Evolutionary conservation across 2,888 invertebrate species (phyloP), one percentile per base, ranked within the genome.

Genomic region (Lutraria lutraria): DNA sequence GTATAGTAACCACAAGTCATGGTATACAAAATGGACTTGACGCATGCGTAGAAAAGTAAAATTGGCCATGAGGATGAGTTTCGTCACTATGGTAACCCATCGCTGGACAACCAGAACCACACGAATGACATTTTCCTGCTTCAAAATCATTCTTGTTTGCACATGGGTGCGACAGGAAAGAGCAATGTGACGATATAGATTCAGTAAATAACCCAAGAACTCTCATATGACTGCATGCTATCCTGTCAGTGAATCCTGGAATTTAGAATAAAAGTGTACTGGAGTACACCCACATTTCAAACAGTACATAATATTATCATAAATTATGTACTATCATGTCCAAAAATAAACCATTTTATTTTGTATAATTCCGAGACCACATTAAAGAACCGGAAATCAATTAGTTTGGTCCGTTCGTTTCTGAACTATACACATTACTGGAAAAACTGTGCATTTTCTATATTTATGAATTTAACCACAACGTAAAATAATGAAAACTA

Each of bases 211-310:
- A 87, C 19, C 90, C 52, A n/a, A 90, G 34, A 0, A 93, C 89
- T 13, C 94, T 83, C 81, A 91, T 87, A 81, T 94, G 94, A 82
- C 91, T 94, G 85, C 94, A 94, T 10, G 91, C 92, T 1, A 93
- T 83, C n/a, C 86, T 68, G 60, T 84, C 80, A 25, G 63, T 81
- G 21, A 88, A 81, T 29, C 79, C 85, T 85, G 76, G 54, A 86
- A 43, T n/a, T n/a, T 19, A 60, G 43, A 83, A 63, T 34, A 31
- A 80, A n/a, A 72, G 4, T n/a, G 8, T 0, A 29, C 1, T 16
- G 3, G 72, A 31, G 13, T 43, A 8, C 43, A 43, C 8, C 43
- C 43, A 43, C 8, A 43, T 8, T 4, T 43, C 43, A 43, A 8
- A 43, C 8, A 43, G 43, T 43, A 43, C 8, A 43, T 8, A 43